A percentile compares a stretch with the other conserved stretches of the same genome.
Conservation (phyloP, 1,140 invertebrate species). For the Phymorhynchus buccinoides region DNA sequence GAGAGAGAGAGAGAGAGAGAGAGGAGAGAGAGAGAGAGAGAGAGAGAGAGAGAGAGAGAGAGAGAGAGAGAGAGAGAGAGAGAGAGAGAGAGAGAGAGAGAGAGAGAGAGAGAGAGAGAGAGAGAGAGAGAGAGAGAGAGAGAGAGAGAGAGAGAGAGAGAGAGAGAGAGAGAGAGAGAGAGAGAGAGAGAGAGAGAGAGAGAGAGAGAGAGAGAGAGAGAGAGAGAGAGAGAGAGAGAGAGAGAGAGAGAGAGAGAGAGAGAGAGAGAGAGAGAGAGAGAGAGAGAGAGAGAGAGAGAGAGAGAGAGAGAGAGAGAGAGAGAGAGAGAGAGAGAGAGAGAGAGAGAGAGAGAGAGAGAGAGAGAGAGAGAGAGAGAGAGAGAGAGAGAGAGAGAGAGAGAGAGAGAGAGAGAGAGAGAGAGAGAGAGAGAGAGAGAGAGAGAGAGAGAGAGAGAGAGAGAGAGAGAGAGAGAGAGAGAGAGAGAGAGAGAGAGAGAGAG, state of each 20-base stretch:
- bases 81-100: conserved; percentile 25
- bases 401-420: background rate
- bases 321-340: conserved; percentile 30
- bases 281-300: no score
- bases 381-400: conserved; percentile 13
- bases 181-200: background rate
- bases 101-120: conserved; percentile 11
- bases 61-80: background rate
- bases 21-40: conserved; percentile 37
- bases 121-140: background rate
- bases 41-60: conserved; percentile 26
- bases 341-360: conserved; percentile 2
- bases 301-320: conserved; percentile 34
- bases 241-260: background rate
- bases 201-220: background rate
- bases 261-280: background rate
- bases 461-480: conserved; percentile 22
- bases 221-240: background rate
- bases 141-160: background rate
- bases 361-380: conserved; percentile 21
- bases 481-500: background rate
- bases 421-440: conserved; percentile 21
- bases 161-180: background rate
- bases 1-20: conserved; percentile 28
- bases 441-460: conserved; percentile 39